These are phyloP conservation scores for Harmothoe impar DNA, from an alignment of 2,888 invertebrate genomes.

Conservation along the genomic window DNA sequence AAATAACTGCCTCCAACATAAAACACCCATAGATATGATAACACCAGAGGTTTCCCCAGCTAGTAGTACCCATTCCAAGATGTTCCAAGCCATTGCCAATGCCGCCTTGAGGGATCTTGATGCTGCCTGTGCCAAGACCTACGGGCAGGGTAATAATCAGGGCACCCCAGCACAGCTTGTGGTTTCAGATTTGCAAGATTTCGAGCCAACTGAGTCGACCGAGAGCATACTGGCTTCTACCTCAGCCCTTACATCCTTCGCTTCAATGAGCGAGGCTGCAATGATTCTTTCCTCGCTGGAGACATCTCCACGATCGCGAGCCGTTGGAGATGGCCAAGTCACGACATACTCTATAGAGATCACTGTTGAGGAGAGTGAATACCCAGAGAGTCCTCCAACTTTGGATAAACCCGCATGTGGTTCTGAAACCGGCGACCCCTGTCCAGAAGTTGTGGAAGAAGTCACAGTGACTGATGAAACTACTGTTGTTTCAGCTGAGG, in stretches of 20 bases:
- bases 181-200: conserved; percentile 52
- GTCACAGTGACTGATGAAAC: too few relatives aligned
- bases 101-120: neutral
- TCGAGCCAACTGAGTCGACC: conserved; percentile 50
- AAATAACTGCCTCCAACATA: neutral
- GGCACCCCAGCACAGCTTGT: conserved; percentile 49
- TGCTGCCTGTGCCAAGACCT: neutral
- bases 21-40: conserved; percentile 13
- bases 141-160: neutral
- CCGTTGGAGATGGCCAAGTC: neutral
- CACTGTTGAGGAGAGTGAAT: neutral
- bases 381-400: conserved; percentile 6
- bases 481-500: neutral
- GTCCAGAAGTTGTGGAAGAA: too few relatives aligned
- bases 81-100: conserved; percentile 7
- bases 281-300: conserved; percentile 51
- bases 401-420: neutral
- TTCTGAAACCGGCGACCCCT: neutral
- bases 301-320: neutral
- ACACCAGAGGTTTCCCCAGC: conserved; percentile 27
- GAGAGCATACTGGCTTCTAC: conserved; percentile 46
- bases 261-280: conserved; percentile 43
- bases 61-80: conserved; percentile 23
- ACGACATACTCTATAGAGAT: neutral
- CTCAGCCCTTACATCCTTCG: conserved; percentile 12